Conservation (phyloP, 2,797 vertebrate genomes). For the Sebastes trivittatus region DNA sequence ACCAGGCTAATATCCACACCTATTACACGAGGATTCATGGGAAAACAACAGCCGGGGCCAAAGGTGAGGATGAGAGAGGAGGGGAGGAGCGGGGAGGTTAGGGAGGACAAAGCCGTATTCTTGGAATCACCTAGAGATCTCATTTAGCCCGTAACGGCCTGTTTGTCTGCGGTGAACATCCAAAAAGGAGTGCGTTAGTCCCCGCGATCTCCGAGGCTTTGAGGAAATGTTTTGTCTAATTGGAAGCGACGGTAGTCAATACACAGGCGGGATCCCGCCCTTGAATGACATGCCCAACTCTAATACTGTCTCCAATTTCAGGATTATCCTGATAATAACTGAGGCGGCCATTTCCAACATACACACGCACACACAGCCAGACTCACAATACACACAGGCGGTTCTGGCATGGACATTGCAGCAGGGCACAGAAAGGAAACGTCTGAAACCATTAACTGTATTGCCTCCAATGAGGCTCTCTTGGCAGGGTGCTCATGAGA, state of each 20-base stretch:
- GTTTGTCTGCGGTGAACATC: slow-evolving; percentile 57
- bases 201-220: slow-evolving; percentile 58
- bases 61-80: slow-evolving; percentile 66
- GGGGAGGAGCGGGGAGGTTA: slow-evolving; percentile 51
- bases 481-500: slow-evolving; percentile 78
- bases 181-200: slow-evolving; percentile 54
- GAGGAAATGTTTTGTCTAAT: slow-evolving; percentile 80
- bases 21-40: slow-evolving; percentile 76
- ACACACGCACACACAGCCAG: slow-evolving; percentile 53
- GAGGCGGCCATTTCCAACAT: slow-evolving; percentile 70
- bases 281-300: slow-evolving; percentile 76
- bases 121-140: slow-evolving; percentile 59
- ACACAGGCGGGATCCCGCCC: slow-evolving; percentile 74
- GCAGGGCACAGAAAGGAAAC: slow-evolving; percentile 66
- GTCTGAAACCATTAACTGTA: slow-evolving; percentile 73
- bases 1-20: slow-evolving; percentile 73
- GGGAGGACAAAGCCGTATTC: slow-evolving; percentile 58
- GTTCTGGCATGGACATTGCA: slow-evolving; percentile 63
- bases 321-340: slow-evolving; percentile 82
- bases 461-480: slow-evolving; percentile 68
- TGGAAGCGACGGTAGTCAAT: slow-evolving; percentile 79
- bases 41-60: slow-evolving; percentile 73
- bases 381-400: slow-evolving; percentile 61
- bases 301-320: slow-evolving; percentile 82
- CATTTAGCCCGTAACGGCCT: slow-evolving; percentile 44